Base-by-base conservation (phyloP, 2,113 vertebrate species). In the Coptodon rendalli region DNA sequence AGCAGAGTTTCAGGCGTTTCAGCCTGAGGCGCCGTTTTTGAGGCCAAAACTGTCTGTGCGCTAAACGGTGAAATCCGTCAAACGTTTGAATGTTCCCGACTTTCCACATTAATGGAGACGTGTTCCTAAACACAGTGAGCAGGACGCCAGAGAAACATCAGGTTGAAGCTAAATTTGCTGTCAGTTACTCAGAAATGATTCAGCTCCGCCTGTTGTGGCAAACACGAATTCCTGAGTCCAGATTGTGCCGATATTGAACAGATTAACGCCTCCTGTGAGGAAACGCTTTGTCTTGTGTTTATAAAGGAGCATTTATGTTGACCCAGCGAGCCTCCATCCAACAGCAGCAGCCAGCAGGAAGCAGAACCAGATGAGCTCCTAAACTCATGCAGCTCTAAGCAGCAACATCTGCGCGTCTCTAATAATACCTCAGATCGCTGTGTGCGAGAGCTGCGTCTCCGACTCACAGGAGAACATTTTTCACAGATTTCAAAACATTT, bases 361-460 rank as follows among this genome's bases (percentile, higher is more conserved):
- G 9, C 17, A 66, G 59, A 66, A 36, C 3, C 40, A 29, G 24
- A 50, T 31, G 43, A 6, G 14, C 5, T 71, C 13, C 17, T 27
- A 3, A 10, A 14, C 13, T 9, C 24, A 45, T 10, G 3, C 0
- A 8, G 22, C 7, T 43, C 66, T 43, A n/a, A 63, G 59, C n/a
- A 71, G 36, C 5, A 43, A 24, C 19, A 43, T 43, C 66, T 71
- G 38, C 0, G 5, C 1, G 14, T 48, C 9, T 0, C 0, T 7
- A 7, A 7, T 19, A 12, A 5, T 3, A 19, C 8, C 4, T 19
- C 43, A 0, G 24, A 19, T 0, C 9, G 4, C 11, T 10, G 9
- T 73, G 40, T 43, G 66, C 2, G 2, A 45, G 8, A 73, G 13
- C 63, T 68, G 63, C 24, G 12, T 14, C 24, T 29, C 54, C 4